Evolutionary conservation across 2,888 invertebrate genomes (phyloP).

Genomic region (Torymus tubicola): DNA sequence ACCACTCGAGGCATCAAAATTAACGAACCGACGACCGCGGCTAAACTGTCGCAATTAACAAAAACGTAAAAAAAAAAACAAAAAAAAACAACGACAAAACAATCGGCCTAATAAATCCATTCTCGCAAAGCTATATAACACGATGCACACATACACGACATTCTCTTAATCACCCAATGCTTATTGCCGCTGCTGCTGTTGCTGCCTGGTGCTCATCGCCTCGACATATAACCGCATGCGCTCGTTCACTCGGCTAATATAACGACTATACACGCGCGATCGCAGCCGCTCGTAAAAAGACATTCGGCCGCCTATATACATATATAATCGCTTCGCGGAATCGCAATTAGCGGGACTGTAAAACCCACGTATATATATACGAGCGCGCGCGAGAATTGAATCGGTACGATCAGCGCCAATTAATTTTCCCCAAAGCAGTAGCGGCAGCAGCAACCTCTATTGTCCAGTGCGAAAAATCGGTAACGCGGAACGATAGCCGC

Average conservation of each 20-base stretch:
- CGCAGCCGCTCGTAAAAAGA: not conserved
- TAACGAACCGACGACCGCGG: too few relatives aligned
- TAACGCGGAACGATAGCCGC: not conserved
- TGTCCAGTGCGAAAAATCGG: not conserved
- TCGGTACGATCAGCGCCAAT: slow-evolving; percentile 25
- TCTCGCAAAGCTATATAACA: too few relatives aligned
- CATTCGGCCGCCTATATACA: not conserved
- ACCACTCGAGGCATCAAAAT: too few relatives aligned
- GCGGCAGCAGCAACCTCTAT: not conserved
- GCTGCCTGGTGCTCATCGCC: too few relatives aligned
- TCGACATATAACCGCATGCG: too few relatives aligned
- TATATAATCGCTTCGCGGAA: slow-evolving; percentile 14
- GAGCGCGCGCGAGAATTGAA: not conserved
- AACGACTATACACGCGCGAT: not conserved
- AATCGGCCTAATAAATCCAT: too few relatives aligned
- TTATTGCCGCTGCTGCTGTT: too few relatives aligned
- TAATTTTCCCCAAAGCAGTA: slow-evolving; percentile 13
- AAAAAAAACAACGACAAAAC: too few relatives aligned
- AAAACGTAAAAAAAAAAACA: too few relatives aligned
- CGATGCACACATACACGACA: too few relatives aligned
- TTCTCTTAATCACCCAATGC: too few relatives aligned
- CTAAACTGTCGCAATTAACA: too few relatives aligned
- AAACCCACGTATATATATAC: not conserved
- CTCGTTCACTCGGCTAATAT: not conserved
- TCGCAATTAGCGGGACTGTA: slow-evolving; percentile 15